Evolutionary conservation across 2,797 vertebrate species (phyloP).

Genomic region (Cetoscarus ocellatus): DNA sequence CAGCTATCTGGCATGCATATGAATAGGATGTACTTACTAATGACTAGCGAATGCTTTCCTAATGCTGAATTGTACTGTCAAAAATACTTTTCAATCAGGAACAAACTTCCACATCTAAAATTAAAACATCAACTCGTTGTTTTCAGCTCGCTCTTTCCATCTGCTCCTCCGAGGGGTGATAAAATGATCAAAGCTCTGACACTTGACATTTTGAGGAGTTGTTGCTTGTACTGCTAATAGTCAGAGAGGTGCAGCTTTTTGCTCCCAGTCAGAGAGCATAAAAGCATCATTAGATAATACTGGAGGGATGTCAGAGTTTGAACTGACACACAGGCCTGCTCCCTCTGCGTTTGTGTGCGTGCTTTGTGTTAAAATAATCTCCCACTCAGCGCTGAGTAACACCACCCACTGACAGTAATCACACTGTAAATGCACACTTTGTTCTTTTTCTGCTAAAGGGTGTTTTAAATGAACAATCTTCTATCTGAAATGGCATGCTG

Average conservation of each 20-base stretch:
- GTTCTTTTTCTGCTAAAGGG: neutral
- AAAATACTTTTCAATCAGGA: too few relatives aligned
- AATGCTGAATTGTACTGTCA: too few relatives aligned
- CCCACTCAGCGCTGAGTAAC: neutral
- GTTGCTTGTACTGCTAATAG: neutral
- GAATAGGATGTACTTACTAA: too few relatives aligned
- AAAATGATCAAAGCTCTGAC: conserved; percentile 11
- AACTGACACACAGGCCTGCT: too few relatives aligned
- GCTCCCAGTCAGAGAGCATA: neutral
- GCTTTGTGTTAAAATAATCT: neutral
- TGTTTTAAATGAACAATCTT: neutral
- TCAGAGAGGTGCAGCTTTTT: neutral
- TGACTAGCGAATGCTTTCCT: too few relatives aligned
- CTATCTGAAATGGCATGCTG: neutral
- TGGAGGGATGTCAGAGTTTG: neutral
- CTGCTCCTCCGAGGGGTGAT: neutral
- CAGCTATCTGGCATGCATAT: too few relatives aligned
- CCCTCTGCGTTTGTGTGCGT: neutral
- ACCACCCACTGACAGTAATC: conserved; percentile 3
- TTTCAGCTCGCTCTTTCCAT: too few relatives aligned
- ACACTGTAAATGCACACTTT: neutral
- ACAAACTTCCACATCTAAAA: too few relatives aligned
- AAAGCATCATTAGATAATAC: conserved; percentile 14
- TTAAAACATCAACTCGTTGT: too few relatives aligned
- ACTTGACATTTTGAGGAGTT: conserved; percentile 34